Evolutionary conservation across 2,797 vertebrate species (phyloP).

Genomic region (Anabacerthia variegaticeps): DNA sequence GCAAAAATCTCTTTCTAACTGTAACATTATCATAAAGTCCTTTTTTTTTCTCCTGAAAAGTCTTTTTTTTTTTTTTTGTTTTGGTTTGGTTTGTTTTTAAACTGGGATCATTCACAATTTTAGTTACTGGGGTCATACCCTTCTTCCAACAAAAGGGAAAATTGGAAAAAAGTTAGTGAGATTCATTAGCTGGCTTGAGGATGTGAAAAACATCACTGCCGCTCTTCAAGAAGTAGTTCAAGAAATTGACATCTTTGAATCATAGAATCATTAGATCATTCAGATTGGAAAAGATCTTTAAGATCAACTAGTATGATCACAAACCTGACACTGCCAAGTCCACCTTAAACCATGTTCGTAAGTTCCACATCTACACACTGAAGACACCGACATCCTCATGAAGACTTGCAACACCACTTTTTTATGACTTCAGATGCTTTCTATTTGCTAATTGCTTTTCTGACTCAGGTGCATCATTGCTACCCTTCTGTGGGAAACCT

Average conservation of each 20-base stretch:
- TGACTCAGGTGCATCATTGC: not conserved
- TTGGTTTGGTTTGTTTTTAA: not conserved
- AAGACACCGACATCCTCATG: not conserved
- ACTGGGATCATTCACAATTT: not conserved
- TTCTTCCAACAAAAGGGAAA: not conserved
- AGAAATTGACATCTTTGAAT: not conserved
- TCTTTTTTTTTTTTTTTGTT: not conserved
- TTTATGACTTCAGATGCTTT: not conserved
- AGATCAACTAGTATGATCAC: accelerated
- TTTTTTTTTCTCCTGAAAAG: not conserved
- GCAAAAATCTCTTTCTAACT: not conserved
- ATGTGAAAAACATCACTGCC: not conserved
- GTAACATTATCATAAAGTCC: not conserved
- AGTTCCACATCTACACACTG: accelerated
- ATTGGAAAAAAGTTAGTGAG: not conserved
- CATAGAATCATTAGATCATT: not conserved
- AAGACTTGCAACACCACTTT: not conserved
- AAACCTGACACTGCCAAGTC: not conserved
- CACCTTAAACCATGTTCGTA: not conserved
- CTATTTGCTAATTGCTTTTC: not conserved
- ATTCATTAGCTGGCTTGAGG: not conserved
- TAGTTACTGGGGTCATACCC: not conserved
- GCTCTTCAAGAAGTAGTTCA: not conserved
- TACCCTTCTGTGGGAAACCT: not conserved
- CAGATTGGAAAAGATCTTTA: not conserved